phyloP scores from a whole-genome alignment of 2,888 invertebrate species.

The Aporophyla lueneburgensis region DNA sequence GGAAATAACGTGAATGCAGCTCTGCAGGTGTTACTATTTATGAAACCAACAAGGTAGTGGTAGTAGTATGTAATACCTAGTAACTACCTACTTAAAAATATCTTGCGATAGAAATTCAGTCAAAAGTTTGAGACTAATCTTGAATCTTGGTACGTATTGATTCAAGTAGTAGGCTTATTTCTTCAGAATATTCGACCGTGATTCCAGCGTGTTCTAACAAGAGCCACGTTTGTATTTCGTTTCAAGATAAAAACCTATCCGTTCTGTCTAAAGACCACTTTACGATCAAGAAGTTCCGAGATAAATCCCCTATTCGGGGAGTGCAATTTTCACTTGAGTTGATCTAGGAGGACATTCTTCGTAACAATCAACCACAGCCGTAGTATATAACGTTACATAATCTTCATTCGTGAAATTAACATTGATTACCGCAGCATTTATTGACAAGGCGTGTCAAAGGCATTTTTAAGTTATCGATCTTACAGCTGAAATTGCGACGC shows the following conservation, averaged over 20 bases:
- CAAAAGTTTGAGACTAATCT: conserved; percentile 10
- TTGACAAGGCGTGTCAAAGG: conserved; percentile 24
- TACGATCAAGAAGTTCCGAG: not conserved
- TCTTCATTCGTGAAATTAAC: conserved; percentile 38
- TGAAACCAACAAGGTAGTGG: not conserved
- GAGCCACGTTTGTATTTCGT: not conserved
- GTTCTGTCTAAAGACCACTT: conserved; percentile 1
- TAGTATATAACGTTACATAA: conserved; percentile 8
- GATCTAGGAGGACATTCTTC: not conserved
- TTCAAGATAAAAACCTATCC: conserved; percentile 20
- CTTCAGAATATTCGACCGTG: conserved; percentile 23
- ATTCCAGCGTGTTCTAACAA: conserved; percentile 18
- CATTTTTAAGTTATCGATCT: conserved; percentile 32
- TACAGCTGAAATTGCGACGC: conserved; percentile 38
- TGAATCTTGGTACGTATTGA: conserved; percentile 5
- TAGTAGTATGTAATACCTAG: not conserved
- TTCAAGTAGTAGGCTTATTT: conserved; percentile 3
- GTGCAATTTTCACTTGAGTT: not conserved
- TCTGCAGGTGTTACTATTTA: conserved; percentile 1
- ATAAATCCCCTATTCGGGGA: not conserved
- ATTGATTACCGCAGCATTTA: conserved; percentile 5
- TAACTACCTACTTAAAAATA: conserved; percentile 3
- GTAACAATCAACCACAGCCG: not conserved
- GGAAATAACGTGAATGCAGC: conserved; percentile 8
- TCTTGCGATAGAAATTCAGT: not conserved